Percentiles rank a stretch among this genome's conserved stretches.
phyloP scores from a whole-genome alignment of 2,888 invertebrate genomes.

The Parnassius orleans region DNA sequence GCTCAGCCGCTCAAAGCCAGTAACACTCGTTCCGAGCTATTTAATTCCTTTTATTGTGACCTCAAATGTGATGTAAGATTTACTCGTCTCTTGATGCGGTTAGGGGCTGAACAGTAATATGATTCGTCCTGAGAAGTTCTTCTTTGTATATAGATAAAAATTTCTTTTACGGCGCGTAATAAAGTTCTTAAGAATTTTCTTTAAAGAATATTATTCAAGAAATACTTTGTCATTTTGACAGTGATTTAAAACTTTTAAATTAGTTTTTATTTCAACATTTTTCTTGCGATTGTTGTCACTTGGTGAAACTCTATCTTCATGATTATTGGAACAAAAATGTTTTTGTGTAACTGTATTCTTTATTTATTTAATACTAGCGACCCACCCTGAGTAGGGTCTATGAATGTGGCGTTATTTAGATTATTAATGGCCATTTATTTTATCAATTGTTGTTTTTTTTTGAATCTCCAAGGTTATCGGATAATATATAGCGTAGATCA shows the following conservation, averaged over 20 bases:
- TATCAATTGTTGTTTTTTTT: no score
- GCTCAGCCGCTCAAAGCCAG: constrained; percentile 9
- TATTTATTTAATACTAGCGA: no score
- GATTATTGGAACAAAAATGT: no score
- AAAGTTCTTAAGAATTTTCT: constrained; percentile 14
- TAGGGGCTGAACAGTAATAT: constrained; percentile 11
- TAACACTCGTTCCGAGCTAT: constrained; percentile 48
- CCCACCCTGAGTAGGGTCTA: no score
- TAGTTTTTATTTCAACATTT: no score
- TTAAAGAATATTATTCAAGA: constrained; percentile 15
- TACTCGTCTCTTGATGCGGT: constrained; percentile 30
- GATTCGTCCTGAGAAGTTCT: constrained; percentile 8
- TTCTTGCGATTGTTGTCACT: no score
- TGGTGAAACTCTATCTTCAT: no score
- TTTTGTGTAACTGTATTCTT: no score
- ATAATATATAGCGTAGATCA: no score
- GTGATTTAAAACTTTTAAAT: not conserved
- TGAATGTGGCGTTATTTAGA: no score
- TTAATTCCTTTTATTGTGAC: constrained; percentile 51
- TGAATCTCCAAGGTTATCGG: no score
- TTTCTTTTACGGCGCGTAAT: constrained; percentile 6
- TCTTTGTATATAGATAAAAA: constrained; percentile 13
- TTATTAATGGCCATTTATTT: no score
- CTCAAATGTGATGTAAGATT: constrained; percentile 32
- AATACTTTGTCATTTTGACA: constrained; percentile 16